Evolutionary conservation across 1,140 invertebrate species (phyloP).

Genomic region (Sycophaga agraensis): DNA sequence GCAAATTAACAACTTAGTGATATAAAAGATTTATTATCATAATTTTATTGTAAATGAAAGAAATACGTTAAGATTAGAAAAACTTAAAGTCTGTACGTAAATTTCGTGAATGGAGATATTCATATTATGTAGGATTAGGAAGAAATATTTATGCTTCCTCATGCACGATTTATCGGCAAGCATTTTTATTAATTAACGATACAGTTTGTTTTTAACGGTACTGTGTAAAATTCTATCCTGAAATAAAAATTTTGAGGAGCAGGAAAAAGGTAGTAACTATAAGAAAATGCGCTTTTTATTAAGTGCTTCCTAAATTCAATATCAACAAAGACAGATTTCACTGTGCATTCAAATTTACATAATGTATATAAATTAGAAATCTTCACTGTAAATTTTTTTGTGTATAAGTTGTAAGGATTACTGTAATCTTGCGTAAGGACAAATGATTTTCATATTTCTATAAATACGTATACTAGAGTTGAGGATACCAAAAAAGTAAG

Average conservation of each 20-base stretch:
- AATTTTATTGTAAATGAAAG: conserved; percentile 15
- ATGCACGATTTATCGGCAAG: not conserved
- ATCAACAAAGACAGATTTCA: not conserved
- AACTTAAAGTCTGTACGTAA: conserved; percentile 21
- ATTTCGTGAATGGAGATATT: conserved; percentile 1
- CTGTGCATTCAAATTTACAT: not conserved
- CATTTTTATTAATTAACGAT: not conserved
- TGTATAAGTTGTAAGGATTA: conserved; percentile 20
- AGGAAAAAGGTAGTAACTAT: not conserved
- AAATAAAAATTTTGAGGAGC: conserved; percentile 2
- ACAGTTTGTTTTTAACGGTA: conserved; percentile 1
- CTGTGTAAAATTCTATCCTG: conserved; percentile 23
- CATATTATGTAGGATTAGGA: conserved; percentile 19
- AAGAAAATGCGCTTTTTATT: not conserved
- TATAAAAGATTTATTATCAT: conserved; percentile 13
- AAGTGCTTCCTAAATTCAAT: not conserved
- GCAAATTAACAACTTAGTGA: conserved; percentile 13
- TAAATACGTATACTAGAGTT: too few species aligned
- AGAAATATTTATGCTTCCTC: conserved; percentile 26
- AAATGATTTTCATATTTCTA: too few species aligned
- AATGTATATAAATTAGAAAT: conserved; percentile 17
- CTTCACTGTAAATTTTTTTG: conserved; percentile 24
- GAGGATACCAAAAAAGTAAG: too few species aligned
- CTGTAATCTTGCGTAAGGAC: conserved; percentile 17
- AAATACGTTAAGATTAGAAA: conserved; percentile 14